phyloP scores from a whole-genome alignment of 2,797 vertebrate genomes.

The Podargus strigoides region DNA sequence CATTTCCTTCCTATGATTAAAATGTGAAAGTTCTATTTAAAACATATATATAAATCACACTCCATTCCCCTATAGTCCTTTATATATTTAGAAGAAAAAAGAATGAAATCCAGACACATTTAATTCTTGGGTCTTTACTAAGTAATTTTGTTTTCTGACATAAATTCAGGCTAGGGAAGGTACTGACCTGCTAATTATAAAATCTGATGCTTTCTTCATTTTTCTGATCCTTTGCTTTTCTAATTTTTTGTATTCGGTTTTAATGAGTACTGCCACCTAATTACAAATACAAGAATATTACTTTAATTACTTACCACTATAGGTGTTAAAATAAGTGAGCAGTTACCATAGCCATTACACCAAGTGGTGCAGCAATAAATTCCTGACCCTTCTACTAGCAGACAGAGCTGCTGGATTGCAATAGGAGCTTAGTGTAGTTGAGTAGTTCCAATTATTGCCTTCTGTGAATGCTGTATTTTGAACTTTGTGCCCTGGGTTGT shows the following conservation, averaged over 20 bases:
- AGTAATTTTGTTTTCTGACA: neutral
- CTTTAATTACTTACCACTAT: conserved; percentile 45
- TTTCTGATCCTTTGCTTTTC: neutral
- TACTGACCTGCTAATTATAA: conserved; percentile 1
- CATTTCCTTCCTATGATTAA: neutral
- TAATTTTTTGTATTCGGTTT: neutral
- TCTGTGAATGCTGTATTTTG: neutral
- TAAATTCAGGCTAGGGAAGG: neutral
- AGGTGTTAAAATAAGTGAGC: conserved; percentile 36
- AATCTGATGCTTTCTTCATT: neutral
- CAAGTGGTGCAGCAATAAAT: neutral
- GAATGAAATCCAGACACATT: neutral
- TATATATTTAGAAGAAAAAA: neutral
- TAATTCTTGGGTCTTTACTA: neutral
- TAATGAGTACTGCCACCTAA: neutral
- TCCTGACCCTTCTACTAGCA: neutral
- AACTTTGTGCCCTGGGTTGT: neutral
- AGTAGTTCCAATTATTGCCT: conserved; percentile 5
- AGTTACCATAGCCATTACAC: neutral
- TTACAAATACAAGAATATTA: conserved; percentile 3
- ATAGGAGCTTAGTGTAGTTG: neutral
- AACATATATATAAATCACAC: neutral
- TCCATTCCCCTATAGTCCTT: neutral
- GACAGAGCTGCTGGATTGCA: neutral
- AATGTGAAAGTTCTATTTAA: neutral